Percentiles rank a stretch among this genome's conserved stretches.
These are phyloP conservation scores for Periophthalmus modestus DNA, from an alignment of 2,113 vertebrate genomes.

Conservation along the genomic window DNA sequence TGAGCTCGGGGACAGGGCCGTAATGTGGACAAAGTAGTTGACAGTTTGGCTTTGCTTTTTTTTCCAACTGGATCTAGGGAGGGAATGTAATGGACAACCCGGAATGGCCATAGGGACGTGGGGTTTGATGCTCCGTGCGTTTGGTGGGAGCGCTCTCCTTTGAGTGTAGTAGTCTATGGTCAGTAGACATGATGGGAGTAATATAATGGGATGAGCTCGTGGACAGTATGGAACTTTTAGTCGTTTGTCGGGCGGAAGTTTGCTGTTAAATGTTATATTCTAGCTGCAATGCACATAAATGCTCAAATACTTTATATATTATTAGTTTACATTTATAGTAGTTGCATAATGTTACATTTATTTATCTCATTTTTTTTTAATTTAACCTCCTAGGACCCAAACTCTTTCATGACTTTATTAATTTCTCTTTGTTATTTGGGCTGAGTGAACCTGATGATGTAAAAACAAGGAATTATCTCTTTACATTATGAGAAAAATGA, in stretches of 20 bases:
- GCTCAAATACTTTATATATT: too few species aligned
- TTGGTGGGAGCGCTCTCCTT: background rate
- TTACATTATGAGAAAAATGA: too few species aligned
- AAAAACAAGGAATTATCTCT: too few species aligned
- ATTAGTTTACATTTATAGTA: too few species aligned
- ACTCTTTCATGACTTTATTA: too few species aligned
- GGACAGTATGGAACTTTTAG: background rate
- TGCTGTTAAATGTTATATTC: background rate
- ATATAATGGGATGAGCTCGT: background rate
- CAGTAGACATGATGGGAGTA: background rate
- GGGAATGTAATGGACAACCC: background rate
- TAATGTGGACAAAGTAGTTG: constrained; percentile 80
- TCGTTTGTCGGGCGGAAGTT: background rate
- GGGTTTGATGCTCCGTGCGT: background rate
- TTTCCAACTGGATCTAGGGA: background rate
- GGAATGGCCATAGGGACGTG: background rate
- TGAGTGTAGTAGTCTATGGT: background rate
- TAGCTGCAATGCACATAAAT: background rate
- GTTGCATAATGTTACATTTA: too few species aligned
- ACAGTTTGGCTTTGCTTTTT: constrained; percentile 57
- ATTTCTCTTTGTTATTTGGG: too few species aligned
- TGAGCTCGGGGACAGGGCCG: constrained; percentile 75
- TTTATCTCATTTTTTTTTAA: too few species aligned
- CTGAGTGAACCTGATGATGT: too few species aligned
- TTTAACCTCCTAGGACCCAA: too few species aligned